Base-by-base conservation (phyloP, 2,113 vertebrate species). In the Serilophus lunatus region DNA sequence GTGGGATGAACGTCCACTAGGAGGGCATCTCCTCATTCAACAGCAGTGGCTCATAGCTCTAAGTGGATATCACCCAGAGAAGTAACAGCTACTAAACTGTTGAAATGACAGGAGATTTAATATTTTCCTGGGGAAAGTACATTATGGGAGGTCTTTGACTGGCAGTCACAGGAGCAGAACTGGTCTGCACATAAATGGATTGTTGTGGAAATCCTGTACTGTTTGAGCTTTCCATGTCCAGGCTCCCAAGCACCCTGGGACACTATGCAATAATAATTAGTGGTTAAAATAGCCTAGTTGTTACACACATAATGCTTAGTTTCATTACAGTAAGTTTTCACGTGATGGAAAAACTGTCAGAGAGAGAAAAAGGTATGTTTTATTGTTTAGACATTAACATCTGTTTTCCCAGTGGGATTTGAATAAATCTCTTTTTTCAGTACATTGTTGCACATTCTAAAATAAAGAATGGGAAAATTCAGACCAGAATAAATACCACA, bases 81-180 rank as follows among this genome's bases (percentile, higher is more conserved):
- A 57, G n/a, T 25, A 54, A 40, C 17, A 59, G 14, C 19, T 50
- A 26, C 12, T 11, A 44, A 69, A 45, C 12, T 35, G 18, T 13
- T 19, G 13, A 60, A 70, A 28, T 24, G 49, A 15, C 16, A 40
- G 18, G 24, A 54, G 44, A 33, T 57, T 13, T 36, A 65, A 63
- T 16, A 23, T 59, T 79, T 87, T 86, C 17, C 11, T 22, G 10
- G 20, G 13, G 13, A 69, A 64, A n/a, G 18, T 54, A 38, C 3
- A 2, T 28, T 25, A 50, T 10, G 13, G 23, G 42, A 65, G 7
- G 40, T 25, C 18, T 65, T 68, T 69, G 13, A 10, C 16, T 33
- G 22, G 13, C 8, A 7, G 5, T 0, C 2, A 31, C 4, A 20
- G 36, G 4, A 64, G 14, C 0, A 1, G 31, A 79, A 44, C 10